A percentile compares a stretch with the other conserved stretches of the same genome.
phyloP scores from a whole-genome alignment of 2,113 vertebrate species.

The Cyprinodon brontotheroides region DNA sequence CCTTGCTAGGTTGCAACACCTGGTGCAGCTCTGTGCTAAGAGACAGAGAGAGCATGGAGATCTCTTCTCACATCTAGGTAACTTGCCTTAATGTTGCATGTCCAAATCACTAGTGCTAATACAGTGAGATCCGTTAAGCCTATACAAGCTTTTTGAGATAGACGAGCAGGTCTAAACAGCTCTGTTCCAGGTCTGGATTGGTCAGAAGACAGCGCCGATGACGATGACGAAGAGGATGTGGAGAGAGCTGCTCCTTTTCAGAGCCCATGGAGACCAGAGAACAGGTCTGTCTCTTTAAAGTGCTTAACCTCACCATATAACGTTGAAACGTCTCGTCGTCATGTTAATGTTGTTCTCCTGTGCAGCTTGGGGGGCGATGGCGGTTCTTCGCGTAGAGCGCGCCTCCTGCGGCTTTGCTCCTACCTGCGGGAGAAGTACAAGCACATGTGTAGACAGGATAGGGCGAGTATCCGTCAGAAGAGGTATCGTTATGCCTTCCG shows the following conservation, averaged over 20 bases:
- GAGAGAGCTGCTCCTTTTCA: conserved; percentile 86
- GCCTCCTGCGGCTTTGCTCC: conserved; percentile 94
- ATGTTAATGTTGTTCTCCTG: background rate
- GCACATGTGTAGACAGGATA: conserved; percentile 96
- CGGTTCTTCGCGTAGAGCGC: conserved; percentile 85
- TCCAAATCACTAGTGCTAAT: background rate
- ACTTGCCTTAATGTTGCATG: conserved; percentile 1
- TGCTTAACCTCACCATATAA: background rate
- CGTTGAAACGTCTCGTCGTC: background rate
- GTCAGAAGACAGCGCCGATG: conserved; percentile 97
- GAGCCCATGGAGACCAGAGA: conserved; percentile 84
- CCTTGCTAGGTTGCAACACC: conserved; percentile 92
- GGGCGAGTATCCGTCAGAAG: conserved; percentile 91
- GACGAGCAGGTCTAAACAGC: conserved; percentile 45
- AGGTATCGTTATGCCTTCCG: conserved; percentile 92
- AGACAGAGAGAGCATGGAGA: conserved; percentile 90
- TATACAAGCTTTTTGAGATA: background rate
- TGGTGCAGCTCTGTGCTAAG: conserved; percentile 93
- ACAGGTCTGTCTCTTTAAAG: conserved; percentile 54
- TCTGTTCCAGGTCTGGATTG: conserved; percentile 90
- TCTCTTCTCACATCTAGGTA: conserved; percentile 97
- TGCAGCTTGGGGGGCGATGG: conserved; percentile 79
- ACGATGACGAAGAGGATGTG: conserved; percentile 84
- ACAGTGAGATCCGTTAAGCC: background rate
- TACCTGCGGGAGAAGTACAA: conserved; percentile 98